Percentiles rank a stretch among this genome's conserved stretches.
These are phyloP conservation scores for Drosophila pandora DNA, from an alignment of 1,140 invertebrate genomes.

Conservation along the genomic window DNA sequence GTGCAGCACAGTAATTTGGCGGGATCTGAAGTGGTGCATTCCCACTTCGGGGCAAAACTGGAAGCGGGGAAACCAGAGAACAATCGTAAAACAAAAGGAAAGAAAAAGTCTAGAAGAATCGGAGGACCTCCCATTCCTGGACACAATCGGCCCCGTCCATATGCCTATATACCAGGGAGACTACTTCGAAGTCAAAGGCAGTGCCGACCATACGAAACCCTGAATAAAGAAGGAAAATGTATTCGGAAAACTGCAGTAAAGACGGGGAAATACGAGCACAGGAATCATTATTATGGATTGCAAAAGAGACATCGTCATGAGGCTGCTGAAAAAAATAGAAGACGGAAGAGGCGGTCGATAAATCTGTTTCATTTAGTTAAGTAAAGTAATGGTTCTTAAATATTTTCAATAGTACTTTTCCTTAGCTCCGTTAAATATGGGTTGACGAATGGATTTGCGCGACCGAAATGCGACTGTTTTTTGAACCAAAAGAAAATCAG, in stretches of 20 bases:
- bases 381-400: background rate
- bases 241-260: slow-evolving; percentile 21
- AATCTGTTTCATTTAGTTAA: background rate
- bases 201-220: slow-evolving; percentile 55
- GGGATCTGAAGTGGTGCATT: background rate
- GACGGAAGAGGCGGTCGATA: background rate
- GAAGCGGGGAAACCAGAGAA: background rate
- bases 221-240: slow-evolving; percentile 27
- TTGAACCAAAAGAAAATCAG: background rate
- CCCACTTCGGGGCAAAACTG: background rate
- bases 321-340: background rate
- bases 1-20: slow-evolving; percentile 4
- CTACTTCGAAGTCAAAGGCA: background rate
- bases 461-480: background rate
- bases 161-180: slow-evolving; percentile 43
- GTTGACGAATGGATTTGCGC: background rate
- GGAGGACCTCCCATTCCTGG: background rate
- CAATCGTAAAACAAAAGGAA: background rate
- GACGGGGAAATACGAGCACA: background rate
- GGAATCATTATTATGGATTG: slow-evolving; percentile 1
- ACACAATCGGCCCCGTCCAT: slow-evolving; percentile 18
- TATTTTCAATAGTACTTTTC: background rate
- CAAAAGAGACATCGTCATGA: background rate
- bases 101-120: background rate
- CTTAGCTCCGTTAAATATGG: background rate